Evolutionary conservation across 2,888 invertebrate genomes (phyloP).

Genomic region (Crematogaster levior): DNA sequence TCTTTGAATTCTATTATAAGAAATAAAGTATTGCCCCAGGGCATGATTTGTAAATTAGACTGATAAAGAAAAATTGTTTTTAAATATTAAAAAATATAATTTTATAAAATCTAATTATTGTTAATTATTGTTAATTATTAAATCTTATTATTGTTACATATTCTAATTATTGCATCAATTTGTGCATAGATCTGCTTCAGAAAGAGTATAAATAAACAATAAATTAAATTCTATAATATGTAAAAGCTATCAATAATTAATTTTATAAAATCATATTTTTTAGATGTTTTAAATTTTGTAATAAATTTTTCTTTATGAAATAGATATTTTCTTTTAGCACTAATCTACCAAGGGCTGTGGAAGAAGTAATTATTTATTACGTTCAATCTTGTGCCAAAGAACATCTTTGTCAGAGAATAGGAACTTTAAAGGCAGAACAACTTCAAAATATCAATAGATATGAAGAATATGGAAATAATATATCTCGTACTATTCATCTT

Average conservation of each 20-base stretch:
- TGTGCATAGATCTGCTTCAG: background rate
- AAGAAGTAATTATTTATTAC: constrained; percentile 54
- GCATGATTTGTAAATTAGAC: background rate
- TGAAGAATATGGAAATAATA: background rate
- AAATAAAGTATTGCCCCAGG: background rate
- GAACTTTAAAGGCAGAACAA: background rate
- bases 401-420: constrained; percentile 40
- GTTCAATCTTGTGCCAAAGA: constrained; percentile 56
- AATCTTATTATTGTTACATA: too few species aligned
- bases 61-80: background rate
- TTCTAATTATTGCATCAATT: too few species aligned
- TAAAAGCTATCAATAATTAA: background rate
- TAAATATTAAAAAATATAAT: background rate
- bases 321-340: background rate
- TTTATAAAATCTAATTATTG: background rate
- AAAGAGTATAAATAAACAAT: background rate
- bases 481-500: background rate
- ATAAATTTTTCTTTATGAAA: background rate
- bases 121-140: too few species aligned
- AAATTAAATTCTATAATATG: constrained; percentile 3
- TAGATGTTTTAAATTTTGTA: background rate
- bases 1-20: background rate
- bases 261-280: background rate
- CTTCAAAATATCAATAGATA: constrained; percentile 5
- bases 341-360: constrained; percentile 27